These are phyloP conservation scores for Dendrocincla fuliginosa DNA, from an alignment of 2,797 vertebrate species.

Conservation along the genomic window DNA sequence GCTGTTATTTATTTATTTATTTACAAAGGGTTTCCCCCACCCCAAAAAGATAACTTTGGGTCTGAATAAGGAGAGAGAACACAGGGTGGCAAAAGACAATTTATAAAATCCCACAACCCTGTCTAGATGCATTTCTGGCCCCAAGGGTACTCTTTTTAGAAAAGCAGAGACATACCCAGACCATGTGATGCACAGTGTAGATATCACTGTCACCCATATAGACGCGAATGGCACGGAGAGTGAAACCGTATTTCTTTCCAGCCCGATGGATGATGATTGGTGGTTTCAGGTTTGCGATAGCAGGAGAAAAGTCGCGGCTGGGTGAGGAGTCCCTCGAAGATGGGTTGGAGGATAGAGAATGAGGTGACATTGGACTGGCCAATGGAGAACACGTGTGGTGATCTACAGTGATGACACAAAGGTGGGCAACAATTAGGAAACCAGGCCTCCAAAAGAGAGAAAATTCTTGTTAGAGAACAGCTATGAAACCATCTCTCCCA, in stretches of 20 bases:
- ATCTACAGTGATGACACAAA: constrained; percentile 80
- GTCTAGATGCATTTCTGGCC: neutral
- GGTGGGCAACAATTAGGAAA: constrained; percentile 65
- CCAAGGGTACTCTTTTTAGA: neutral
- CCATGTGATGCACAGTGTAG: constrained; percentile 97
- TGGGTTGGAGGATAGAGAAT: constrained; percentile 95
- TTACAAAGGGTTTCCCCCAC: neutral
- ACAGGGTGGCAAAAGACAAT: neutral
- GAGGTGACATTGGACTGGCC: constrained; percentile 97
- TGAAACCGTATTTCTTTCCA: constrained; percentile 98
- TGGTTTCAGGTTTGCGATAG: constrained; percentile 82
- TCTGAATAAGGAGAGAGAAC: neutral
- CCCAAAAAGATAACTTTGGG: neutral
- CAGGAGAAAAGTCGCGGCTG: constrained; percentile 91
- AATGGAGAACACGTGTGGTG: constrained; percentile 92
- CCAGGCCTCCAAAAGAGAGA: constrained; percentile 23
- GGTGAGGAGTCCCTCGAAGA: constrained; percentile 97
- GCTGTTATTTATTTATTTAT: neutral
- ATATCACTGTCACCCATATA: constrained; percentile 96
- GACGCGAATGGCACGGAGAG: constrained; percentile 93
- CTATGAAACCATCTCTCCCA: neutral
- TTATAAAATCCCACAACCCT: neutral
- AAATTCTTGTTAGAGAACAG: constrained; percentile 40
- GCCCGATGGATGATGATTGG: constrained; percentile 91
- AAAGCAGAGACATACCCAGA: constrained; percentile 88